A percentile compares a stretch with the other conserved stretches of the same genome.
Conservation (phyloP, 2,888 invertebrate species). For the Crematogaster levior region DNA sequence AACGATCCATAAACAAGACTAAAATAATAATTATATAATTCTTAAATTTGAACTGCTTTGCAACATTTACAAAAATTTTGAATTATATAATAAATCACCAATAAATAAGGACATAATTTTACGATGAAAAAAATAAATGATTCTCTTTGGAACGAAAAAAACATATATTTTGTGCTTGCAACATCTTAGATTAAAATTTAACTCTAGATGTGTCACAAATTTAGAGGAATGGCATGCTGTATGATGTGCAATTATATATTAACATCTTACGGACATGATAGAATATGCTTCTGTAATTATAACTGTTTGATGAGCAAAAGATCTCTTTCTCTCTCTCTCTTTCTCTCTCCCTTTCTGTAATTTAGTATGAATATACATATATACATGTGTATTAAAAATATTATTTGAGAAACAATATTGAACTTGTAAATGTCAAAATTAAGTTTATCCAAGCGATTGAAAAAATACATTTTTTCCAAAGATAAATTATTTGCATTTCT, state of each 20-base stretch:
- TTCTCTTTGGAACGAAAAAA: neutral
- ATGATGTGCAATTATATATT: conserved; percentile 49
- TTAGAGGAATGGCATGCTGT: conserved; percentile 57
- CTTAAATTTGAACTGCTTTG: neutral
- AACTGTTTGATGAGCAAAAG: conserved; percentile 18
- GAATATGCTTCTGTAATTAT: conserved; percentile 14
- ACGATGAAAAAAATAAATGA: neutral
- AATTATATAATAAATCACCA: neutral
- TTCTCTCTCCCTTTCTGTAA: too few relatives aligned
- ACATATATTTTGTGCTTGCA: conserved; percentile 19
- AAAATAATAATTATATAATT: neutral
- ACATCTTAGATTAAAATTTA: conserved; percentile 14
- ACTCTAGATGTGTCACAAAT: neutral
- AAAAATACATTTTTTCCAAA: neutral
- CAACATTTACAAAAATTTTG: neutral
- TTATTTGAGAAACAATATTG: conserved; percentile 2
- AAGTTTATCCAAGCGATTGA: conserved; percentile 65
- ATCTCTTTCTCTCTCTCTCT: too few relatives aligned
- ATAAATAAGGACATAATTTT: neutral
- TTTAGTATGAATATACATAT: neutral
- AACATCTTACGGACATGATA: conserved; percentile 30
- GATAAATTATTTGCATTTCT: neutral
- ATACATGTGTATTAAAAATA: neutral
- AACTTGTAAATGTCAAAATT: conserved; percentile 10
- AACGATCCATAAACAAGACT: neutral